phyloP scores from a whole-genome alignment of 1,140 invertebrate species.

The Formica selysi region DNA sequence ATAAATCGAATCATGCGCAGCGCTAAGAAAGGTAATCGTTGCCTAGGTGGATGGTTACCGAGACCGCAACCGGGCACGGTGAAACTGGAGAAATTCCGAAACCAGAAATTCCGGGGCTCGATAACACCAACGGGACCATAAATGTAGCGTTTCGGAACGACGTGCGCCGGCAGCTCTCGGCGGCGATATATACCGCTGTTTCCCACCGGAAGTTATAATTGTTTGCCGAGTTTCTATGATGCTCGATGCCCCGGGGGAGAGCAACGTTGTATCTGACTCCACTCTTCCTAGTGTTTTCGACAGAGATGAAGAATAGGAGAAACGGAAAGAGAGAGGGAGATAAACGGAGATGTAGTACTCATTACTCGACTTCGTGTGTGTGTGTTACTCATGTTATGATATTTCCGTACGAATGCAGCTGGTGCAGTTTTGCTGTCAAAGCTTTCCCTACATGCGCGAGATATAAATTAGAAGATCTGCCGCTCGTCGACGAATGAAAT shows the following conservation, averaged over 20 bases:
- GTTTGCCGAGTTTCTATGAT: constrained; percentile 78
- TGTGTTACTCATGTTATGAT: constrained; percentile 8
- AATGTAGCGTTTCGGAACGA: constrained; percentile 79
- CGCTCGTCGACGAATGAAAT: neutral
- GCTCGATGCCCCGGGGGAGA: constrained; percentile 69
- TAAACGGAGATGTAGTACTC: constrained; percentile 3
- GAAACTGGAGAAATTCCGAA: constrained; percentile 71
- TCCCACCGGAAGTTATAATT: constrained; percentile 83
- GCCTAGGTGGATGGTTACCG: constrained; percentile 25
- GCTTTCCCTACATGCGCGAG: neutral
- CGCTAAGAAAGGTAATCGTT: constrained; percentile 60
- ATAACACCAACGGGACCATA: constrained; percentile 78
- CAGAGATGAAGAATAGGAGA: neutral
- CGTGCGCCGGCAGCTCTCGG: constrained; percentile 68
- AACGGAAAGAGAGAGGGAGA: no score
- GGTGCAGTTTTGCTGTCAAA: neutral
- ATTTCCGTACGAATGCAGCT: constrained; percentile 3
- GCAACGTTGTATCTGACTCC: constrained; percentile 35
- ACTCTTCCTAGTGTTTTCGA: constrained; percentile 42
- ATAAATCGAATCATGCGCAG: constrained; percentile 46
- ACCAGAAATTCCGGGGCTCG: constrained; percentile 75
- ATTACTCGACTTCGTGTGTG: neutral
- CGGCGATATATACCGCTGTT: constrained; percentile 69
- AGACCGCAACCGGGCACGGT: constrained; percentile 62
- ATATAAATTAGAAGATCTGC: constrained; percentile 22